A percentile compares a stretch with the other conserved stretches of the same genome.
Evolutionary conservation across 2,113 vertebrate species (phyloP).

Genomic region (Hippolais icterina): DNA sequence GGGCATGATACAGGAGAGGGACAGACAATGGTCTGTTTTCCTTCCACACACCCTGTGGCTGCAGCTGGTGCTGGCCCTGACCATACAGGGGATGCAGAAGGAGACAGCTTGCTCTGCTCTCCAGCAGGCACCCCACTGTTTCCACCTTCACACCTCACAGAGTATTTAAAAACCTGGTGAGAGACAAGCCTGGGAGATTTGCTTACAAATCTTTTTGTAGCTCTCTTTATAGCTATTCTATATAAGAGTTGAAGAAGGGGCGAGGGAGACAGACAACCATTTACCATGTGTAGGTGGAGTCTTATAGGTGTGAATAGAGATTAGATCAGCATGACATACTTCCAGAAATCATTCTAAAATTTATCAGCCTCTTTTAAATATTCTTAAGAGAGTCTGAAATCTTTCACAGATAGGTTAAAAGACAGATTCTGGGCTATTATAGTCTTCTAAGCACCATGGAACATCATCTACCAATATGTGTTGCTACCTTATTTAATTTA

Average conservation of each 20-base stretch:
- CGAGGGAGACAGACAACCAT: neutral
- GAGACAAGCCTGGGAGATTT: neutral
- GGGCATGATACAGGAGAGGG: neutral
- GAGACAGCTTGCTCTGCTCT: neutral
- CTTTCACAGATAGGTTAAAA: neutral
- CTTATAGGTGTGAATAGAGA: neutral
- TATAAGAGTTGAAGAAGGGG: neutral
- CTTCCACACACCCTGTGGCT: neutral
- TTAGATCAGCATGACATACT: neutral
- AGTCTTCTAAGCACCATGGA: neutral
- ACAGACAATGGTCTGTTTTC: neutral
- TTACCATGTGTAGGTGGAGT: fast-evolving
- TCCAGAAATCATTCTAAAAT: neutral
- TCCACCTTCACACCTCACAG: neutral
- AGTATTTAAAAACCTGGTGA: neutral
- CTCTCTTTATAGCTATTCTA: neutral
- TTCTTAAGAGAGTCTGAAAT: neutral
- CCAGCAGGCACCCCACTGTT: neutral
- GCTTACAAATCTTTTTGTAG: neutral
- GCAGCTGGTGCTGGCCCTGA: neutral
- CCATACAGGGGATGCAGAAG: neutral
- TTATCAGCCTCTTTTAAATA: neutral
- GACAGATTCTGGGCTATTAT: neutral
- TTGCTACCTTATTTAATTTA: neutral
- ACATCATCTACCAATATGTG: neutral